Evolutionary conservation across 2,888 invertebrate genomes (phyloP).

Genomic region (Drosophila glabriapex): DNA sequence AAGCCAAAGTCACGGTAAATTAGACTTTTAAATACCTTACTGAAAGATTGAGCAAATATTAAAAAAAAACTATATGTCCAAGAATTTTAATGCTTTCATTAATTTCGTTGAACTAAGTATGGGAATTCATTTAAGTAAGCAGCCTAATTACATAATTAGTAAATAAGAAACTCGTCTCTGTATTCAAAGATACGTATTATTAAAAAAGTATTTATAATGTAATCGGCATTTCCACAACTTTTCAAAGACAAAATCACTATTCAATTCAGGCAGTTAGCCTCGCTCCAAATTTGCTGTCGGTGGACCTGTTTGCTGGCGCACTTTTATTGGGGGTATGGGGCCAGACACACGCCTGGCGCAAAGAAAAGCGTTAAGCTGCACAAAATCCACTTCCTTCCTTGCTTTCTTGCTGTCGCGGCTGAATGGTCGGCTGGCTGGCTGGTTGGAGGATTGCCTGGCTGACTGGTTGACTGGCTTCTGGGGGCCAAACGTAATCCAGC

Average conservation of each 20-base stretch:
- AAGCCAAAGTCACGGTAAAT: neutral
- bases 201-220: conserved; percentile 20
- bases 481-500: conserved; percentile 42
- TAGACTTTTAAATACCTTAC: neutral
- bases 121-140: neutral
- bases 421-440: conserved; percentile 25
- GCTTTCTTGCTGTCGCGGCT: conserved; percentile 57
- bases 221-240: conserved; percentile 11
- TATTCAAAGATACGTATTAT: conserved; percentile 3
- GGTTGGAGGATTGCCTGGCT: conserved; percentile 15
- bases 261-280: conserved; percentile 41
- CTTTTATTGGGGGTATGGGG: conserved; percentile 30
- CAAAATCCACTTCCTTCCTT: conserved; percentile 78
- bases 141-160: conserved; percentile 12
- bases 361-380: conserved; percentile 75
- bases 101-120: neutral
- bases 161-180: conserved; percentile 2
- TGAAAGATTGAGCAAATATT: neutral
- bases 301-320: conserved; percentile 28
- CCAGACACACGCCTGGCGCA: conserved; percentile 49
- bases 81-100: neutral
- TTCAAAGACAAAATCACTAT: conserved; percentile 32
- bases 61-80: neutral
- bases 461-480: conserved; percentile 33
- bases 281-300: conserved; percentile 34